A percentile compares a stretch with the other conserved stretches of the same genome.
These are phyloP conservation scores for Enteromius radiatus DNA, from an alignment of 2,797 vertebrate genomes.

Conservation along the genomic window DNA sequence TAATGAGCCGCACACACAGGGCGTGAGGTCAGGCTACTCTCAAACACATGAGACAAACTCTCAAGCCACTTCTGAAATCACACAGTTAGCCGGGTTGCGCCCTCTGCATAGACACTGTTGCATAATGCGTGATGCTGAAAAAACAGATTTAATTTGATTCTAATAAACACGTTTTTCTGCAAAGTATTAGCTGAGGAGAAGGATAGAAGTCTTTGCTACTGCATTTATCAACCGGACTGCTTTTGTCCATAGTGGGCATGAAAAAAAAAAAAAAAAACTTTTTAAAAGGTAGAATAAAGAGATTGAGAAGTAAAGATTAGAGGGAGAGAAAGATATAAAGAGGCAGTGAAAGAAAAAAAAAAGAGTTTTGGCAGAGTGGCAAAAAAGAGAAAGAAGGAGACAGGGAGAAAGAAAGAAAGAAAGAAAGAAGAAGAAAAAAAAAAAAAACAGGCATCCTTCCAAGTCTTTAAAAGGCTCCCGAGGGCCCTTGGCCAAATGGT, in stretches of 20 bases:
- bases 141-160: constrained; percentile 1
- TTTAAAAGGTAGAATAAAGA: constrained; percentile 55
- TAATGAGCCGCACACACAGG: constrained; percentile 75
- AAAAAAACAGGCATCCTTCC: constrained; percentile 72
- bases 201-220: not conserved
- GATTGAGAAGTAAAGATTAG: constrained; percentile 61
- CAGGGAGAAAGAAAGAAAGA: constrained; percentile 56
- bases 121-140: not conserved
- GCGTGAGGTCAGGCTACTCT: constrained; percentile 68
- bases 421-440: constrained; percentile 32
- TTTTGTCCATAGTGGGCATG: not conserved
- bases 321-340: constrained; percentile 60
- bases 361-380: constrained; percentile 46
- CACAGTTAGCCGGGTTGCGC: not conserved
- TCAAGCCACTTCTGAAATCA: constrained; percentile 44
- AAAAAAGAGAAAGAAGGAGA: constrained; percentile 46
- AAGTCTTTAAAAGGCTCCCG: constrained; percentile 75
- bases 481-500: constrained; percentile 79
- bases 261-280: constrained; percentile 32
- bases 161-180: constrained; percentile 17
- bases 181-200: not conserved
- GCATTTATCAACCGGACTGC: not conserved
- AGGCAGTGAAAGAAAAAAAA: constrained; percentile 55
- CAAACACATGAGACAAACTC: constrained; percentile 65
- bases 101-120: not conserved